Evolutionary conservation across 2,797 vertebrate species (phyloP).

Genomic region (Amblyopsis hoosieri): DNA sequence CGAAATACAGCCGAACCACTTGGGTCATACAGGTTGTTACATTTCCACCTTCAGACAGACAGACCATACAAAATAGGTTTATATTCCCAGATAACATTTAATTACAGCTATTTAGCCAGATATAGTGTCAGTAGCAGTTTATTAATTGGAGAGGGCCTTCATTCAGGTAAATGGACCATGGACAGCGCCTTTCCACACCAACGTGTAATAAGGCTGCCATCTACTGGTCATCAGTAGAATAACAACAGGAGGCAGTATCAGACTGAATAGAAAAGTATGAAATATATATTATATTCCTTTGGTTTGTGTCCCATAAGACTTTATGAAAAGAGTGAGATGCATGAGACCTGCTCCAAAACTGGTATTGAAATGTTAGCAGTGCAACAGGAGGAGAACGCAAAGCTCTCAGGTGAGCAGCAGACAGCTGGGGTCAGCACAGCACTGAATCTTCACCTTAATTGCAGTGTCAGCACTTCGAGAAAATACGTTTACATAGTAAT

Average conservation of each 20-base stretch:
- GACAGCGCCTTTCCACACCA: constrained; percentile 35
- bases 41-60: constrained; percentile 8
- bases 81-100: constrained; percentile 7
- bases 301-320: too few relatives aligned
- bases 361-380: too few relatives aligned
- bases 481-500: too few relatives aligned
- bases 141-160: constrained; percentile 5
- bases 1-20: constrained; percentile 25
- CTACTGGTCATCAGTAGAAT: constrained; percentile 51
- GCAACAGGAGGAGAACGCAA: too few relatives aligned
- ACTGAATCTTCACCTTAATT: too few relatives aligned
- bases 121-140: neutral
- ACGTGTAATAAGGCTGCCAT: constrained; percentile 64
- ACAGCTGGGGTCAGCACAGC: too few relatives aligned
- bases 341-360: too few relatives aligned
- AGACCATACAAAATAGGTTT: neutral
- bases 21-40: constrained; percentile 21
- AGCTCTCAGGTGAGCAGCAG: too few relatives aligned
- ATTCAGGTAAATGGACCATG: constrained; percentile 38
- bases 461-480: too few relatives aligned
- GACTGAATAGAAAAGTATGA: neutral
- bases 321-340: too few relatives aligned
- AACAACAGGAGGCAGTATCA: neutral
- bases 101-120: constrained; percentile 11
- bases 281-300: too few relatives aligned